These are phyloP conservation scores for Petrocephalus schoutedeni DNA, from an alignment of 2,797 vertebrate genomes.

Conservation along the genomic window DNA sequence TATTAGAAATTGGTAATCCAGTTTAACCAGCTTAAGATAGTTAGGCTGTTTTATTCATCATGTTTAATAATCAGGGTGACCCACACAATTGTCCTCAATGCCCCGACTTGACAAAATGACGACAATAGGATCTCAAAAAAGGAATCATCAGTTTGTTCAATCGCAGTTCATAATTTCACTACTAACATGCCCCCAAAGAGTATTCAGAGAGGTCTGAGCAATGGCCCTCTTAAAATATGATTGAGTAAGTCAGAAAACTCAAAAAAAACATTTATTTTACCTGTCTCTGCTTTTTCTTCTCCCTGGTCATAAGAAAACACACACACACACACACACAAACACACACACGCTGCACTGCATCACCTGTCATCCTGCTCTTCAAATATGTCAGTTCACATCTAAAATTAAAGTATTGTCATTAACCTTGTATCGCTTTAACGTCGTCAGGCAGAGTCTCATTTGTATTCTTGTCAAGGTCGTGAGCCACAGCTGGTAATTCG, in stretches of 20 bases:
- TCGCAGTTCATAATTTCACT: background rate
- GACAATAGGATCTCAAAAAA: background rate
- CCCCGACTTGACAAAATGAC: background rate
- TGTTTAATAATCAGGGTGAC: no score
- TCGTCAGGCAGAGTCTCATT: slow-evolving; percentile 13
- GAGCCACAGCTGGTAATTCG: slow-evolving; percentile 1
- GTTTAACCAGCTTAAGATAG: background rate
- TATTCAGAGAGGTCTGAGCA: background rate
- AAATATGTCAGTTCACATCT: background rate
- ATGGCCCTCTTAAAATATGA: background rate
- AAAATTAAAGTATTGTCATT: background rate
- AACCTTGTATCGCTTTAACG: slow-evolving; percentile 2
- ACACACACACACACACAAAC: background rate
- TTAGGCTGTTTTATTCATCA: background rate
- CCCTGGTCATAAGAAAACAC: background rate
- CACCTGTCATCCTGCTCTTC: background rate
- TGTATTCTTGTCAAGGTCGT: background rate
- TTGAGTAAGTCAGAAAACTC: background rate
- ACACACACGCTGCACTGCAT: background rate
- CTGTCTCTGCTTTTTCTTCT: background rate
- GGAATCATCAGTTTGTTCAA: background rate
- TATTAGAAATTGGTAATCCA: background rate
- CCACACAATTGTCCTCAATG: background rate
- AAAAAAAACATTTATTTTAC: background rate
- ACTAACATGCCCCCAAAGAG: background rate